Base-by-base conservation (phyloP, 2,113 vertebrate species). In the Cyanistes caeruleus region DNA sequence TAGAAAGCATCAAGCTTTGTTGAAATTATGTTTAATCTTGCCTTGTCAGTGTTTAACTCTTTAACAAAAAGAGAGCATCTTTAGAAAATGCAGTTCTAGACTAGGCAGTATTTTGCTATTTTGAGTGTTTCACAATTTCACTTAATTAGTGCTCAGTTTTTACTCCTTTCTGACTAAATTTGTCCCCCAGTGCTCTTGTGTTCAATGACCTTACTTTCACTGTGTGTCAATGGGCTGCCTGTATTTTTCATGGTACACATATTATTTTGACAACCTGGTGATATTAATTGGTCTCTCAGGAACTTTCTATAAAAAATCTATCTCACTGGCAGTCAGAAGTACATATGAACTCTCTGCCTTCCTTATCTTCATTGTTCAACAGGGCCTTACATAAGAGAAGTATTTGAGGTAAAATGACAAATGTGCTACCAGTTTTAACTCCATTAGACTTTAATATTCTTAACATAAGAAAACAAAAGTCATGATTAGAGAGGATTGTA, bases 271-370 rank as follows among this genome's bases (percentile, higher is more conserved):
- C 97, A 97, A 90, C 33, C 35, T 92, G 31, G 55, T 80, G 67
- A 95, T 95, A 95, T 80, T 97, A 97, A 97, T 97, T 97, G 83
- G 96, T 96, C 89, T 97, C 96, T 96, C 33, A 89, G 94, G 93
- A 95, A 74, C 49, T 94, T 96, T 92, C 59, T 35, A 43, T 72
- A 95, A 95, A 87, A 95, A 93, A 96, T 96, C 84, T 90, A 58
- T 94, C 78, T 79, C 84, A 46, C 80, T 84, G 76, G 44, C 52
- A 93, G 76, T 90, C 65, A 94, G 51, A 95, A 94, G 43, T 72
- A 67, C 13, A 28, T 74, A 30, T 60, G 67, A 96, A 88, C 77
- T 78, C 31, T 65, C 44, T 69, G 28, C 14, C 62, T 96, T 87
- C 46, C 70, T 92, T 89, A 83, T 81, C 52, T 35, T 89, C 65